These are phyloP conservation scores for Diplodus sargus DNA, from an alignment of 2,797 vertebrate genomes.

Conservation along the genomic window DNA sequence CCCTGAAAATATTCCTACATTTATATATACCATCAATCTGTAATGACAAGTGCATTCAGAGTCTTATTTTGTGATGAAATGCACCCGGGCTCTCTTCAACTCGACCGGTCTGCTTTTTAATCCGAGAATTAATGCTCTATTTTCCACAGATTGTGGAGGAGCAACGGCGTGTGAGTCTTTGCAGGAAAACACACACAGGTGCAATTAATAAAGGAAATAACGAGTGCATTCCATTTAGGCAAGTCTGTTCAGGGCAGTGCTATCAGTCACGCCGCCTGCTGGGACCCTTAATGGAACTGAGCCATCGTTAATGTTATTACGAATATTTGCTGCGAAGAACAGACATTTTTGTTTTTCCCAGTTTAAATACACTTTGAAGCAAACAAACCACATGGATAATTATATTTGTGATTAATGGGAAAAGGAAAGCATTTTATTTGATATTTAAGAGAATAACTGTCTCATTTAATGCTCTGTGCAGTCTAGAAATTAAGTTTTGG, in stretches of 20 bases:
- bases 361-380: not conserved
- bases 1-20: conserved; percentile 29
- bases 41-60: conserved; percentile 15
- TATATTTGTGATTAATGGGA: not conserved
- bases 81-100: no score
- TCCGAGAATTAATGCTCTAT: not conserved
- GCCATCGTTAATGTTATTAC: not conserved
- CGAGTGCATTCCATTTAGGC: not conserved
- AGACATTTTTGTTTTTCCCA: not conserved
- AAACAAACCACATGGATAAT: not conserved
- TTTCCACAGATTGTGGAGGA: not conserved
- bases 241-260: not conserved
- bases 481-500: not conserved
- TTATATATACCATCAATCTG: conserved; percentile 41
- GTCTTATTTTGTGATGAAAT: not conserved
- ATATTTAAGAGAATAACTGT: not conserved
- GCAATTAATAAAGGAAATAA: conserved; percentile 5
- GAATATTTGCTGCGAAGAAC: not conserved
- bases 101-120: not conserved
- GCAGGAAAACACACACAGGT: not conserved
- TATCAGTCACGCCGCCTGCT: conserved; percentile 3
- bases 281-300: conserved; percentile 3
- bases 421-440: conserved; percentile 1
- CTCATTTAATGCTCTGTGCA: not conserved
- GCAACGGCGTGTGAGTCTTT: not conserved